phyloP scores from a whole-genome alignment of 1,140 invertebrate genomes.

The Hyles vespertilio region DNA sequence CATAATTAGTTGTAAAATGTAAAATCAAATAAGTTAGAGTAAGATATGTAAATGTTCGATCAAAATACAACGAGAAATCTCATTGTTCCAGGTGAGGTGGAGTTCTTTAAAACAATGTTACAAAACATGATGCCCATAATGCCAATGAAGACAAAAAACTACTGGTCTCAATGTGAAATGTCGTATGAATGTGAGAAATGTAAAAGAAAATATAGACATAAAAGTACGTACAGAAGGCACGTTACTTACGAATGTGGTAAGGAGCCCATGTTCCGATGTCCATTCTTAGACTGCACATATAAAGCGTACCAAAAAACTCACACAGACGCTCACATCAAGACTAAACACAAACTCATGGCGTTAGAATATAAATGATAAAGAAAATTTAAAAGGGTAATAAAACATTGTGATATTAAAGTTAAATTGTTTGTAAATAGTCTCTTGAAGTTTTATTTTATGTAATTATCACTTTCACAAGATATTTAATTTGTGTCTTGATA shows the following conservation, averaged over 20 bases:
- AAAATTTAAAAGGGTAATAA: constrained; percentile 28
- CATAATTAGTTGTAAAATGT: no score
- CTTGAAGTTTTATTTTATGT: constrained; percentile 26
- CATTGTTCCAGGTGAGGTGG: constrained; percentile 71
- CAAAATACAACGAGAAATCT: constrained; percentile 23
- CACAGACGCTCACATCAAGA: constrained; percentile 62
- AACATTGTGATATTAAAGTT: constrained; percentile 68
- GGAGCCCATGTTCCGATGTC: constrained; percentile 72
- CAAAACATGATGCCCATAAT: constrained; percentile 63
- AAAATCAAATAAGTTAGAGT: background rate
- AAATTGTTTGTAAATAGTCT: constrained; percentile 32
- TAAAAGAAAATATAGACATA: constrained; percentile 68
- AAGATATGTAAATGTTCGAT: background rate
- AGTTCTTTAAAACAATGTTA: constrained; percentile 70
- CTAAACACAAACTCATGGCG: constrained; percentile 57
- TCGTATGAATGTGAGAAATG: constrained; percentile 67
- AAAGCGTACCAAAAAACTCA: constrained; percentile 73
- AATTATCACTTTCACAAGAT: no score
- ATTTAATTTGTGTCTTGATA: no score
- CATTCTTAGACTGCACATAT: constrained; percentile 67
- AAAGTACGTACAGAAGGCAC: constrained; percentile 74
- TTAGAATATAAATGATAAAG: constrained; percentile 65
- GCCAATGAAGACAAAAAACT: constrained; percentile 70
- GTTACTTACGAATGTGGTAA: constrained; percentile 74
- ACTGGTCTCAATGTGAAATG: constrained; percentile 60